phyloP scores from a whole-genome alignment of 2,113 vertebrate species.

The Trachemys scripta region DNA sequence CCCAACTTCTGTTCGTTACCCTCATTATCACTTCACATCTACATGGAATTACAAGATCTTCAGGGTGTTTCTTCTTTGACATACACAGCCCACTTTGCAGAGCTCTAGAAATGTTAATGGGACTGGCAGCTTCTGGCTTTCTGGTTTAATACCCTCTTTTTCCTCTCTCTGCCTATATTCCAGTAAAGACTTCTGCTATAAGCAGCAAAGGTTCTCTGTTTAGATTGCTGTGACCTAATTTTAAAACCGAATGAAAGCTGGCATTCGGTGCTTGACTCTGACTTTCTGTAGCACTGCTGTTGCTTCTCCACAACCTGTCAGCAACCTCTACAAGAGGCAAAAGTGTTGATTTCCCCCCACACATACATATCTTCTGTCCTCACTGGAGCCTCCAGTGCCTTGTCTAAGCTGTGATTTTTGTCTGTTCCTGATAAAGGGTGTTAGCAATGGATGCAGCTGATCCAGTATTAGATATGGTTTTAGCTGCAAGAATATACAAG shows the following conservation, averaged over 20 bases:
- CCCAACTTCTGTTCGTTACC: not conserved
- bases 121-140: not conserved
- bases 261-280: not conserved
- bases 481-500: not conserved
- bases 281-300: not conserved
- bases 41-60: not conserved
- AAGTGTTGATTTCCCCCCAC: not conserved
- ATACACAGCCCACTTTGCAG: not conserved
- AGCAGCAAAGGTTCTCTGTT: not conserved
- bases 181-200: not conserved
- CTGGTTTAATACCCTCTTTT: not conserved
- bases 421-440: not conserved
- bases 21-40: not conserved
- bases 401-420: fast-evolving
- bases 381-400: not conserved
- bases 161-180: not conserved
- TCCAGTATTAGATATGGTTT: not conserved
- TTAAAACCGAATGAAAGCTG: not conserved
- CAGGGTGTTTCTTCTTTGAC: not conserved
- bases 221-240: not conserved
- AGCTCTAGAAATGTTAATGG: not conserved
- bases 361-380: fast-evolving
- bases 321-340: not conserved
- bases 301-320: not conserved
- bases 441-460: not conserved